phyloP scores from a whole-genome alignment of 2,797 vertebrate species.

The Cyclopterus lumpus region DNA sequence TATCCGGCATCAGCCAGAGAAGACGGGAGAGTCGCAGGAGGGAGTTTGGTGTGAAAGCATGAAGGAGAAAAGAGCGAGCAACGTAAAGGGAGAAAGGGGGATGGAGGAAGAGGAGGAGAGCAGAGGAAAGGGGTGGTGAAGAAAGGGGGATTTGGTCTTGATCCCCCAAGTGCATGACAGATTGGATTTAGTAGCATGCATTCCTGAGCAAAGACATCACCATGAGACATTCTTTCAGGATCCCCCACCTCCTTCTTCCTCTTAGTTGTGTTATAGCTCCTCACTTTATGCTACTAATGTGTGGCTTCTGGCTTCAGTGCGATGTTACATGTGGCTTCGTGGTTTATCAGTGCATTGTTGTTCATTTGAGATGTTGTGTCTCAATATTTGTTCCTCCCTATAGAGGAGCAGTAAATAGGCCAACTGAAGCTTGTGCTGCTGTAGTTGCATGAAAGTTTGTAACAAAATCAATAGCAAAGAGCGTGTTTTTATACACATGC shows the following conservation, averaged over 20 bases:
- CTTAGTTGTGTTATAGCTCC: constrained; percentile 20
- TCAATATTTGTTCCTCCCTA: background rate
- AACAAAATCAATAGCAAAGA: background rate
- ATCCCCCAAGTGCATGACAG: constrained; percentile 32
- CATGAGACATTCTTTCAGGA: constrained; percentile 9
- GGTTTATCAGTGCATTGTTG: background rate
- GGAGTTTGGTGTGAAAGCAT: constrained; percentile 39
- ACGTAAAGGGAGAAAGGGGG: constrained; percentile 11
- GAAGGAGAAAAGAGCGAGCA: constrained; percentile 21
- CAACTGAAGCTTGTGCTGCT: background rate
- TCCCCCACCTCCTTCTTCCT: background rate
- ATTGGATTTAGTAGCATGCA: constrained; percentile 43
- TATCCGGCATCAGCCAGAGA: constrained; percentile 42
- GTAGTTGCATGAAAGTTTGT: background rate
- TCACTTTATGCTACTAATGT: background rate
- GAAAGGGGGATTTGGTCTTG: constrained; percentile 18
- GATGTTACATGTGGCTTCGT: background rate
- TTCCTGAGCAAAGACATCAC: constrained; percentile 30
- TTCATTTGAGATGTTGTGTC: background rate
- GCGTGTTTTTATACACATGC: background rate
- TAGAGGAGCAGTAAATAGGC: background rate
- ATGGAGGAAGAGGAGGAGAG: constrained; percentile 14
- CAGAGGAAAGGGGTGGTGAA: constrained; percentile 6
- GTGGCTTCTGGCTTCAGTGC: background rate
- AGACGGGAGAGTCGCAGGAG: constrained; percentile 40